Base-by-base conservation (phyloP, 2,888 invertebrate species). In the Syrista parreyssii region DNA sequence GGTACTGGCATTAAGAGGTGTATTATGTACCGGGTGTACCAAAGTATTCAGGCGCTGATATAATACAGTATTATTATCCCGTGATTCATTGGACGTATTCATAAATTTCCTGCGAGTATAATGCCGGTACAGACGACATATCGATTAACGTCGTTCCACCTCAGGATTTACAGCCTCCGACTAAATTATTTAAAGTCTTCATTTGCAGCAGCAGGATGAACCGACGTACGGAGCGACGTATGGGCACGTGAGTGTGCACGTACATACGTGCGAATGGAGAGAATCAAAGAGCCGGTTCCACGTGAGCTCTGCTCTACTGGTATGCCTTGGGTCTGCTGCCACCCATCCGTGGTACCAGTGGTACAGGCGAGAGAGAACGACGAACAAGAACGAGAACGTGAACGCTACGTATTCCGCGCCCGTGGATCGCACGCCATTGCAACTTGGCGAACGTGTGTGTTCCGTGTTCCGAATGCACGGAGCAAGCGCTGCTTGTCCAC, bases 151-250 rank as follows among this genome's bases (percentile, higher is more conserved):
- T 89, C 88, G 86, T 84, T 85, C 83, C 71, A 34, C 69, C 73
- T 72, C 68, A 84, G 87, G 88, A 88, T 89, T 89, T 89, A 89
- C 86, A 86, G 85, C 84, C 86, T 85, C 86, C 83, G 88, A 88
- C 88, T 90, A 89, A 90, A 90, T 90, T 90, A 90, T 90, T 90
- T 89, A 87, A 90, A 89, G 89, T 89, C 89, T 90, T 89, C 88
- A 90, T 90, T 89, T 88, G 87, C 87, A 85, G 87, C 87, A 86
- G 82, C 85, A 83, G 81, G 75, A 75, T 35, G 12, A 15, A 77
- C 34, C 23, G 72, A 73, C 34, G 68, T 69, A 78, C 76, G 74
- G 76, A 40, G 69, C 74, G 74, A 33, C 71, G 71, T 32, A 34
- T 23, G 11, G 40, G 74, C 68, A 76, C 76, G 68, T 69, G 72